Base-by-base conservation (phyloP, 2,888 invertebrate species). In the Drosophila prostipennis region DNA sequence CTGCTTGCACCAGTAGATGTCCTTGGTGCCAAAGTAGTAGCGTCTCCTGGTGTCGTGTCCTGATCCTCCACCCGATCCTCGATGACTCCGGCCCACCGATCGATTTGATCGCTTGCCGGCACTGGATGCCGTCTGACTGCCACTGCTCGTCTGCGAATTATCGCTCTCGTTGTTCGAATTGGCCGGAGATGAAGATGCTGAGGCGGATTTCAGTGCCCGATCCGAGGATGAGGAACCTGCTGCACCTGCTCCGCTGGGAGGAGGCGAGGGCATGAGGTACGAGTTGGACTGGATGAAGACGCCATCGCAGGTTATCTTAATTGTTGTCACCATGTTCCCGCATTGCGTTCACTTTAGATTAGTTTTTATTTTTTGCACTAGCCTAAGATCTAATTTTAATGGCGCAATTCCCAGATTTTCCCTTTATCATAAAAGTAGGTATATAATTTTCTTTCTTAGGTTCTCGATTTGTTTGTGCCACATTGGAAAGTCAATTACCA, bases 281-380 rank as follows among this genome's bases (percentile, higher is more conserved):
- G 91, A 91, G 78, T 91, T 91, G 65, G 91, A 90, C 88, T 91
- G 91, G 84, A 91, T 91, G 82, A 91, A 91, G 45, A 92, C 92
- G 64, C 91, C 91, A 89, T 91, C 91, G 84, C 92, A 91, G 73
- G 91, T 91, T 80, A 91, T 92, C 85, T 91, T 91, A 68, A 91
- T 91, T 89, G 91, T 91, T 85, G 91, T 91, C 87, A 91, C 91
- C 92, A 91, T 91, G 76, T 77, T 90, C 76, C 58, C 11, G 46
- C 54, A 78, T 80, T 67, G 61, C 83, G 57, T 55, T 61, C 11
- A 32, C 42, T 60, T 39, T 73, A n/a, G 10, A n/a, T 11, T 56
- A 45, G 3, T 34, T 45, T 51, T 14, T 13, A 3, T 19, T 13
- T 43, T 7, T n/a, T n/a, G n/a, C 14, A 40, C 32, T 32, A 48